phyloP scores from a whole-genome alignment of 2,113 vertebrate species.

The Rhynchomys soricoides region DNA sequence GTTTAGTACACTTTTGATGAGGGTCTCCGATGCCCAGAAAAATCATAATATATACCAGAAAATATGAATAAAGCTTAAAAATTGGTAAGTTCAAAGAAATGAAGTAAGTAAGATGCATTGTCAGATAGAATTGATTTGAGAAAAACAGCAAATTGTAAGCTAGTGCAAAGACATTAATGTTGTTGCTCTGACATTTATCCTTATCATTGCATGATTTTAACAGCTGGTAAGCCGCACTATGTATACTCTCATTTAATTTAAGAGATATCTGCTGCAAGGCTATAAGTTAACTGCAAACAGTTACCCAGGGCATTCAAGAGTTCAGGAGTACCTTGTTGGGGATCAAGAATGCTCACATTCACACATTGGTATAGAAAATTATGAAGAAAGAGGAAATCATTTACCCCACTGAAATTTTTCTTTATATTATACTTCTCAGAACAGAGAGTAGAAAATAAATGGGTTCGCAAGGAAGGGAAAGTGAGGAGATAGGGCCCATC shows the following conservation, averaged over 20 bases:
- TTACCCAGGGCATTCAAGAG: not conserved
- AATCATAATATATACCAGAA: not conserved
- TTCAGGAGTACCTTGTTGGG: not conserved
- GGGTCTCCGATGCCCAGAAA: conserved; percentile 33
- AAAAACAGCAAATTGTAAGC: not conserved
- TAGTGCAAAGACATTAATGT: not conserved
- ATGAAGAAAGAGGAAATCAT: not conserved
- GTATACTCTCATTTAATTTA: not conserved
- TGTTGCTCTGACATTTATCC: not conserved
- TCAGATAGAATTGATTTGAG: not conserved
- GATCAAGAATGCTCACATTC: not conserved
- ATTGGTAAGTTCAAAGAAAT: not conserved
- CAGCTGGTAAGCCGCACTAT: not conserved
- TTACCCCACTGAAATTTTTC: not conserved
- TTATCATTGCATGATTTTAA: not conserved
- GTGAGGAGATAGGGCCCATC: not conserved
- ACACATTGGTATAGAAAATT: not conserved
- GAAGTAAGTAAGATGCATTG: not conserved
- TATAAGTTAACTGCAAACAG: not conserved
- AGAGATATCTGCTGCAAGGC: not conserved
- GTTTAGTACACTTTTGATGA: not conserved
- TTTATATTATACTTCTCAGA: not conserved
- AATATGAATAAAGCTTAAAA: not conserved
- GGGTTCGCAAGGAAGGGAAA: not conserved
- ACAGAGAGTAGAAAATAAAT: not conserved